Evolutionary conservation across 2,888 invertebrate genomes (phyloP).

Genomic region (Seladonia tumulorum): DNA sequence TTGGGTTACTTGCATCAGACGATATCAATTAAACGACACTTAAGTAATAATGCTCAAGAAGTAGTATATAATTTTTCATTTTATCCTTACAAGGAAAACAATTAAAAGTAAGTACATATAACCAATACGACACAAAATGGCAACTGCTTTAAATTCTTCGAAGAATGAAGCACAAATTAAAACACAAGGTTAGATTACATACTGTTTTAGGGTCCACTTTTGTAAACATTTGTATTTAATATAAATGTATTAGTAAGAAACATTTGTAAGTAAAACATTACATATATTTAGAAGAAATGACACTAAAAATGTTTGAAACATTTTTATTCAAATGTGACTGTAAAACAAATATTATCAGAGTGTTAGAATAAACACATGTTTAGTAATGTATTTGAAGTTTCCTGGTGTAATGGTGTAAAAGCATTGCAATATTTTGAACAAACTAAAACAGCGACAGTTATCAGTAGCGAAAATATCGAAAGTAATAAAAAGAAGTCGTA

Average conservation of each 20-base stretch:
- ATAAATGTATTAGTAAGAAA: not conserved
- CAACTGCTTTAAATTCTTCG: slow-evolving; percentile 20
- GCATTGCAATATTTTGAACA: not conserved
- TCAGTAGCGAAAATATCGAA: no score
- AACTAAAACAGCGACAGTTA: no score
- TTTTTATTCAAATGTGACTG: not conserved
- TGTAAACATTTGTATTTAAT: not conserved
- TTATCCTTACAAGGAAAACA: not conserved
- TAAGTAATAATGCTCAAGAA: slow-evolving; percentile 1
- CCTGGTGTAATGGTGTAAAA: not conserved
- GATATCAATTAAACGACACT: not conserved
- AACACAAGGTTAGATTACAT: slow-evolving; percentile 50
- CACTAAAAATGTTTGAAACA: not conserved
- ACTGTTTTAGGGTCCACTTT: not conserved
- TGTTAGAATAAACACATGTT: not conserved
- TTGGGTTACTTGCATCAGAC: not conserved
- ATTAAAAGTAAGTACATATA: slow-evolving; percentile 8
- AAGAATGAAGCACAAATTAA: slow-evolving; percentile 29
- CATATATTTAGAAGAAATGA: not conserved
- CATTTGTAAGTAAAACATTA: not conserved
- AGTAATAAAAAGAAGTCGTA: no score
- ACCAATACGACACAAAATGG: slow-evolving; percentile 33
- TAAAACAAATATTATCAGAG: not conserved
- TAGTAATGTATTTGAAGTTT: not conserved
- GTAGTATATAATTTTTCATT: slow-evolving; percentile 14